A percentile compares a stretch with the other conserved stretches of the same genome.
phyloP scores from a whole-genome alignment of 2,113 vertebrate species.

The Serinus canaria region DNA sequence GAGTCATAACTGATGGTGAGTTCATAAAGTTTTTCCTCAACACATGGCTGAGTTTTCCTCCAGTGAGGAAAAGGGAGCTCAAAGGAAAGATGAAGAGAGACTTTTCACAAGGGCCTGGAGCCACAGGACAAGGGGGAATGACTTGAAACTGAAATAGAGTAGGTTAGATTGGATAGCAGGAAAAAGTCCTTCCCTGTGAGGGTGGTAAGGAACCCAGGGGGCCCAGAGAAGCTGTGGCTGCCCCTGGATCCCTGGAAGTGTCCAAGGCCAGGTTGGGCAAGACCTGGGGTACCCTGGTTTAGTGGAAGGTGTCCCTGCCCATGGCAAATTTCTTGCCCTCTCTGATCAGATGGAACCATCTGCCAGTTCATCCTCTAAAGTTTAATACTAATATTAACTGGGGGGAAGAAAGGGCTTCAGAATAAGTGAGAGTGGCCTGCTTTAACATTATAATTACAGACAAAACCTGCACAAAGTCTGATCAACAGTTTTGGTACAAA shows the following conservation, averaged over 20 bases:
- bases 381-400: neutral
- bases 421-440: neutral
- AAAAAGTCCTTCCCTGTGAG: neutral
- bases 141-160: neutral
- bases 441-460: neutral
- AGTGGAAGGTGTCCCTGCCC: neutral
- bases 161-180: neutral
- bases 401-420: neutral
- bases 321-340: neutral
- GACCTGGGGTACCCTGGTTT: neutral
- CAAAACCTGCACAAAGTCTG: neutral
- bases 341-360: neutral
- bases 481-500: conserved; percentile 17
- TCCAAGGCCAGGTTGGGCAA: fast-evolving
- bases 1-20: neutral
- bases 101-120: neutral
- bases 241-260: neutral
- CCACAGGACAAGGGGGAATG: neutral
- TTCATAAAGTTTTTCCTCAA: neutral
- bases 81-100: neutral
- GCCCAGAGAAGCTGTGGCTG: neutral
- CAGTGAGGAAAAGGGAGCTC: neutral
- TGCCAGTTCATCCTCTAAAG: neutral
- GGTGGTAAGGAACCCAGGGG: neutral
- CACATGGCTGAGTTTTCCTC: neutral